Evolutionary conservation across 2,888 invertebrate species (phyloP).

Genomic region (Melipona beecheii): DNA sequence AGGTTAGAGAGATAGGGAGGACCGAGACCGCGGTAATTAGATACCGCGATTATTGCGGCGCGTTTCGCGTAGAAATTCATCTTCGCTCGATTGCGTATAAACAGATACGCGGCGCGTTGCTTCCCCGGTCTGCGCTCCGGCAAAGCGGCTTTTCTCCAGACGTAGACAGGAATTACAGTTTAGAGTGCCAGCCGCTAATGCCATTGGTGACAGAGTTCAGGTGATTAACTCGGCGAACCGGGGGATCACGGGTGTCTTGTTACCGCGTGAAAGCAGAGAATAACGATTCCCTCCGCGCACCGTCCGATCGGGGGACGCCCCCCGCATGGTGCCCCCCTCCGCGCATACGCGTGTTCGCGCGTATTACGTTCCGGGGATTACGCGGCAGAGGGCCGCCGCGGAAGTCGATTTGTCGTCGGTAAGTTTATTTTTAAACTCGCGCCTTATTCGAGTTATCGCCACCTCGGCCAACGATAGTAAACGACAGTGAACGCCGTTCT

Average conservation of each 20-base stretch:
- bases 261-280: slow-evolving; percentile 53
- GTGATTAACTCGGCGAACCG: slow-evolving; percentile 53
- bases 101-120: slow-evolving; percentile 35
- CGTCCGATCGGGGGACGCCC: slow-evolving; percentile 19
- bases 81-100: slow-evolving; percentile 49
- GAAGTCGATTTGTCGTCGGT: slow-evolving; percentile 6
- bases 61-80: slow-evolving; percentile 42
- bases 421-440: slow-evolving; percentile 5
- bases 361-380: slow-evolving; percentile 43
- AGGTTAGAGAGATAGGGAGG: not conserved
- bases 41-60: slow-evolving; percentile 49
- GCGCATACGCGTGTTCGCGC: not conserved
- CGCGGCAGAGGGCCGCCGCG: slow-evolving; percentile 4
- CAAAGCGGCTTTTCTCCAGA: slow-evolving; percentile 56
- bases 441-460: not conserved
- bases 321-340: not conserved
- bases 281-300: slow-evolving; percentile 29
- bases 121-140: not conserved
- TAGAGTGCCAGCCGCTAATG: slow-evolving; percentile 44
- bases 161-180: slow-evolving; percentile 52
- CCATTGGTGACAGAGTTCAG: slow-evolving; percentile 55
- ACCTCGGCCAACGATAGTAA: not conserved
- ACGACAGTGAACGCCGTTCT: too few relatives aligned
- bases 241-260: slow-evolving; percentile 54
- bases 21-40: slow-evolving; percentile 38